phyloP scores from a whole-genome alignment of 2,797 vertebrate species.

The Carcharodon carcharias region DNA sequence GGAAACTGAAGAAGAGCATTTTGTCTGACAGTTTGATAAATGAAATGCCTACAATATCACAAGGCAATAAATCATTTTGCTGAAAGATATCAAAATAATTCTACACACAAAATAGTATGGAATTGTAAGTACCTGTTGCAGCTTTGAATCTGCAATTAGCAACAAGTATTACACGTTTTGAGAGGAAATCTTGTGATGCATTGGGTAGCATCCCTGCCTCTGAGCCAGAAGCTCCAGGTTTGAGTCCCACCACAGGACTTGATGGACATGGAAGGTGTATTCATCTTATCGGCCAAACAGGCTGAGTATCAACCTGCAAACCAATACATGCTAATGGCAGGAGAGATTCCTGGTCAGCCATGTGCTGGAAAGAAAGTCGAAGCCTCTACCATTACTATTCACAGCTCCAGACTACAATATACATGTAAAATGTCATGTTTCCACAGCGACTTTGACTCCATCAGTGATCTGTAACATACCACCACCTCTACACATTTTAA shows the following conservation, averaged over 20 bases:
- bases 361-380: neutral
- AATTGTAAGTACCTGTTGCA: neutral
- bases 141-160: neutral
- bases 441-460: neutral
- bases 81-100: neutral
- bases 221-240: neutral
- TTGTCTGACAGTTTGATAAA: slow-evolving; percentile 33
- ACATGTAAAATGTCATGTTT: neutral
- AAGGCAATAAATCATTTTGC: slow-evolving; percentile 29
- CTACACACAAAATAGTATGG: neutral
- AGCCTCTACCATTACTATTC: neutral
- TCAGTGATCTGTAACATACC: neutral
- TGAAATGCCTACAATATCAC: slow-evolving; percentile 15
- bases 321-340: neutral
- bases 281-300: neutral
- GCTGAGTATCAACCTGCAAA: too few relatives aligned
- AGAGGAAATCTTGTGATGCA: neutral
- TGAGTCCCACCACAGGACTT: neutral
- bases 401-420: neutral
- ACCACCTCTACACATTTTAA: too few relatives aligned
- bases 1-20: slow-evolving; percentile 33
- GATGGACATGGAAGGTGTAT: neutral
- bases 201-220: neutral
- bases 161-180: neutral
- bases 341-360: neutral